A percentile compares a stretch with the other conserved stretches of the same genome.
Conservation (phyloP, 2,113 vertebrate genomes). For the Cephalophus harveyi region DNA sequence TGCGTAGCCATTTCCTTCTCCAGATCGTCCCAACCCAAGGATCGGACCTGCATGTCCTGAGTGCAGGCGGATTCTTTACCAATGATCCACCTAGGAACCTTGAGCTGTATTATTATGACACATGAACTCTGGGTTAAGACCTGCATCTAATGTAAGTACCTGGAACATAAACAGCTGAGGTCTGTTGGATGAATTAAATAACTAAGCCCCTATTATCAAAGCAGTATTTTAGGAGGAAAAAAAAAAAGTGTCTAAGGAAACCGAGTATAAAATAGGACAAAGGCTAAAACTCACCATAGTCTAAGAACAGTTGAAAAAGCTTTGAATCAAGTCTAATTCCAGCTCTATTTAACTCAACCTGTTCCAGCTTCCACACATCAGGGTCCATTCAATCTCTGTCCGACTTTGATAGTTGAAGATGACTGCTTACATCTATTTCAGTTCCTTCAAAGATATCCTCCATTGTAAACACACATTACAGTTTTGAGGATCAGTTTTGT, state of each 20-base stretch:
- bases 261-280: background rate
- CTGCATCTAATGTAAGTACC: background rate
- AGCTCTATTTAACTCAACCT: background rate
- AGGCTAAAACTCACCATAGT: background rate
- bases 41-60: background rate
- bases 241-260: background rate
- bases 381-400: background rate
- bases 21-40: background rate
- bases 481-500: background rate
- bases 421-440: background rate
- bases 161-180: background rate
- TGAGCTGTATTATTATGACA: background rate
- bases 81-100: background rate
- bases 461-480: background rate
- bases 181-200: background rate
- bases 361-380: background rate
- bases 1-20: background rate
- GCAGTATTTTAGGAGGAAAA: background rate
- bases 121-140: background rate
- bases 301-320: background rate
- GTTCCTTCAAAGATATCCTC: background rate
- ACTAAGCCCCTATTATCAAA: background rate
- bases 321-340: background rate
- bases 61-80: background rate
- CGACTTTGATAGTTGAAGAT: background rate